Percentiles rank a stretch among this genome's conserved stretches.
Evolutionary conservation across 35 echinoderm and acorn worm species (phyloP).

Genomic region (Nesometra sesokonis): DNA sequence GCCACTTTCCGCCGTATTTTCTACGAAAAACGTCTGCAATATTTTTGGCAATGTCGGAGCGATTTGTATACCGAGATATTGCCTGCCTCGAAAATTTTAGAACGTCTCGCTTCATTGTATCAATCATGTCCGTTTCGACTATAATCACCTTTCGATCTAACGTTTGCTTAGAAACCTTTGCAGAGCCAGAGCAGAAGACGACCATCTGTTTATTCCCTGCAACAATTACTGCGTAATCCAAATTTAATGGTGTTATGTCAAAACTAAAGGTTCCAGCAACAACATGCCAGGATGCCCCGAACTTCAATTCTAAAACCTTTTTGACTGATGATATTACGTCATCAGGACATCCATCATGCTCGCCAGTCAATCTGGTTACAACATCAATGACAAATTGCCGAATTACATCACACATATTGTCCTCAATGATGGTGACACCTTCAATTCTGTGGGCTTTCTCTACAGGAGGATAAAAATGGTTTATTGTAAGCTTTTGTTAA

Average conservation of each 20-base stretch:
- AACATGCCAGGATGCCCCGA: neutral
- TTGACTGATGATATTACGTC: neutral
- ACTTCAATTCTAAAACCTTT: neutral
- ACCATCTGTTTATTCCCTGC: neutral
- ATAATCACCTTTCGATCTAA: neutral
- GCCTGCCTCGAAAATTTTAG: neutral
- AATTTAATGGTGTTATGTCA: neutral
- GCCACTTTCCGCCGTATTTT: neutral
- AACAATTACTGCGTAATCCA: neutral
- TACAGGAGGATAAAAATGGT: too few species aligned
- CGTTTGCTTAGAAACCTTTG: neutral
- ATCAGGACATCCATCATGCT: neutral
- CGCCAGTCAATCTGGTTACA: neutral
- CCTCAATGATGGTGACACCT: neutral
- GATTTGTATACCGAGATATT: neutral
- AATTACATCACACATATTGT: neutral
- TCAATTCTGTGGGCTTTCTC: neutral
- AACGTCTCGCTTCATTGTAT: neutral
- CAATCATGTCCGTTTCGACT: neutral
- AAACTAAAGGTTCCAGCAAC: neutral
- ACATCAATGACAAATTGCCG: neutral
- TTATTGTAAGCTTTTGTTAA: too few species aligned
- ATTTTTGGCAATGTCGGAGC: neutral
- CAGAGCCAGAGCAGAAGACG: neutral
- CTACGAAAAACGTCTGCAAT: neutral